Percentiles rank a stretch among this genome's conserved stretches.
Evolutionary conservation across 1,140 invertebrate species (phyloP).

Genomic region (Mizuhopecten yessoensis): DNA sequence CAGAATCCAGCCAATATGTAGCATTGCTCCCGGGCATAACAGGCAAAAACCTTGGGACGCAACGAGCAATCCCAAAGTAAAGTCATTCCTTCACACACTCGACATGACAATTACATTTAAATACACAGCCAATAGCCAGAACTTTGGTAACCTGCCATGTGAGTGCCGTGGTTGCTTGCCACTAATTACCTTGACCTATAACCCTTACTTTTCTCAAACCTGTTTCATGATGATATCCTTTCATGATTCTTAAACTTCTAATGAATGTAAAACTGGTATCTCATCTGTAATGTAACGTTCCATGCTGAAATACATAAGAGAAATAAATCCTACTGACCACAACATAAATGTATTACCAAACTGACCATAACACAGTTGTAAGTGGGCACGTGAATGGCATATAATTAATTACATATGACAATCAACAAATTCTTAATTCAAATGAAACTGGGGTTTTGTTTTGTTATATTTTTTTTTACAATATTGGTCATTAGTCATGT

Average conservation of each 20-base stretch:
- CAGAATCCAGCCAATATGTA: slow-evolving; percentile 18
- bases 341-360: no score
- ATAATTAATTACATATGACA: no score
- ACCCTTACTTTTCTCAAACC: not conserved
- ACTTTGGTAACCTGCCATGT: not conserved
- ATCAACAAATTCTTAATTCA: no score
- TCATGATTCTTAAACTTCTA: not conserved
- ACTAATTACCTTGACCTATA: not conserved
- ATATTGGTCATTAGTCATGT: no score
- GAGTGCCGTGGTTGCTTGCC: not conserved
- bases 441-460: no score
- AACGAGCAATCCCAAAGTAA: not conserved
- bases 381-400: no score
- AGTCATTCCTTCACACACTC: not conserved
- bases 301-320: no score
- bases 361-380: no score
- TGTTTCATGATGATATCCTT: not conserved
- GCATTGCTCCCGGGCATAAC: not conserved
- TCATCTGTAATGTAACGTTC: no score
- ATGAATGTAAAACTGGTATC: not conserved
- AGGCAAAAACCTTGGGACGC: not conserved
- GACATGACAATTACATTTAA: not conserved
- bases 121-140: not conserved
- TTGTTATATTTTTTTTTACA: no score
- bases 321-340: no score